A percentile compares a stretch with the other conserved stretches of the same genome.
phyloP scores from a whole-genome alignment of 1,140 invertebrate genomes.

The Diachasma alloeum region DNA sequence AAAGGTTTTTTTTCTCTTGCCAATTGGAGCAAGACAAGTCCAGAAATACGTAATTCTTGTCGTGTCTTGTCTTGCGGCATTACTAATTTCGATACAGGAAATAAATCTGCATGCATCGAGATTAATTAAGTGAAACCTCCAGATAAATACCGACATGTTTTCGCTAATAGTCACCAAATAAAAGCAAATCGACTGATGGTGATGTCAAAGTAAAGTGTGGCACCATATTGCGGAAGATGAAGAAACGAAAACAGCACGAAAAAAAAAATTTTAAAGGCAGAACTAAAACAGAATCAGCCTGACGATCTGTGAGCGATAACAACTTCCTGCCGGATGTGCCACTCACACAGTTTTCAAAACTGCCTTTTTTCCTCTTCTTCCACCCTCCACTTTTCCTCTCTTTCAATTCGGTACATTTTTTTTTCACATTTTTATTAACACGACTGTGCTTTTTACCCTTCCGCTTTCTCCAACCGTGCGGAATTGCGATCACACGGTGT shows the following conservation, averaged over 20 bases:
- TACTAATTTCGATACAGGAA: too few species aligned
- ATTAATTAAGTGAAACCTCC: too few species aligned
- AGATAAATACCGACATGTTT: background rate
- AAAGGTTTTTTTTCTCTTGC: too few species aligned
- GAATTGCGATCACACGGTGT: background rate
- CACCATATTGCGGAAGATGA: background rate
- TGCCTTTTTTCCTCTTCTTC: background rate
- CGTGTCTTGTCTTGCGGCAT: too few species aligned
- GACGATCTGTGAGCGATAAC: slow-evolving; percentile 37
- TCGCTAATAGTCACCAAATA: background rate
- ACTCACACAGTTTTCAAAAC: slow-evolving; percentile 30
- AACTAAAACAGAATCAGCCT: slow-evolving; percentile 13
- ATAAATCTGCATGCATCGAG: too few species aligned
- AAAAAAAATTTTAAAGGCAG: background rate
- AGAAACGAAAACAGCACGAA: background rate
- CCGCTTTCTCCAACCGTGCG: background rate
- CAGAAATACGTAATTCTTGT: too few species aligned
- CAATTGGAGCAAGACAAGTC: too few species aligned
- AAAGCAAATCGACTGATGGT: background rate
- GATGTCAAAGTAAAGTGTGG: background rate
- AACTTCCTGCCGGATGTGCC: slow-evolving; percentile 49
- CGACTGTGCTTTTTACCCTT: background rate
- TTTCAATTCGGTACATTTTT: background rate
- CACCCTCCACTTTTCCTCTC: background rate
- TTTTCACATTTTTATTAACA: background rate